Evolutionary conservation across 2,888 invertebrate species (phyloP).

Genomic region (Cheilosia grossa): DNA sequence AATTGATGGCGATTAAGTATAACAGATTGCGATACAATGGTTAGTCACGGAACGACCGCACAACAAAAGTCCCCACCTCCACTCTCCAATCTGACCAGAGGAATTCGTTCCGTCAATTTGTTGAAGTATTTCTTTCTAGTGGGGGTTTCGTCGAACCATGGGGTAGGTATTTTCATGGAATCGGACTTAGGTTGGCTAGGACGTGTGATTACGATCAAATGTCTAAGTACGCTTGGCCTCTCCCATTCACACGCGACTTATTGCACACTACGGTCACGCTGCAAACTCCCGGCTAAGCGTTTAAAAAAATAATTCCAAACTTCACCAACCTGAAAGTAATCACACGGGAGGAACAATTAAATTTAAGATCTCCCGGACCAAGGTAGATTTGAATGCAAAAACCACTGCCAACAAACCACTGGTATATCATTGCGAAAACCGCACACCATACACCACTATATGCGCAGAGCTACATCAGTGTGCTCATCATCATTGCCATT

Average conservation of each 20-base stretch:
- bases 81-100: not conserved
- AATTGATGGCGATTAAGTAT: slow-evolving; percentile 52
- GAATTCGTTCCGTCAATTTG: slow-evolving; percentile 17
- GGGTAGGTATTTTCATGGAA: too few species aligned
- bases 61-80: slow-evolving; percentile 10
- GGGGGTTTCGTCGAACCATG: too few species aligned
- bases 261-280: not conserved
- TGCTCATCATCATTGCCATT: slow-evolving; percentile 42
- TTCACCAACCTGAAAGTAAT: not conserved
- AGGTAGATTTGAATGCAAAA: slow-evolving; percentile 25
- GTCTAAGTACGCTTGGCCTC: too few species aligned
- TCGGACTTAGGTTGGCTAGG: too few species aligned
- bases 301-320: slow-evolving; percentile 17
- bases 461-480: slow-evolving; percentile 29
- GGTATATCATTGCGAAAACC: slow-evolving; percentile 12
- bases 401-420: slow-evolving; percentile 11
- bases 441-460: not conserved
- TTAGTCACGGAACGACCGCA: slow-evolving; percentile 19
- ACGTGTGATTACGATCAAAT: too few species aligned
- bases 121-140: slow-evolving; percentile 8
- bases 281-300: not conserved
- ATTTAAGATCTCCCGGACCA: slow-evolving; percentile 41
- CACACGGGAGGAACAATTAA: slow-evolving; percentile 30
- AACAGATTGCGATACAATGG: slow-evolving; percentile 52
- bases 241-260: too few species aligned